Conservation (phyloP, 1,140 invertebrate species). For the Hylaeus anthracinus region DNA sequence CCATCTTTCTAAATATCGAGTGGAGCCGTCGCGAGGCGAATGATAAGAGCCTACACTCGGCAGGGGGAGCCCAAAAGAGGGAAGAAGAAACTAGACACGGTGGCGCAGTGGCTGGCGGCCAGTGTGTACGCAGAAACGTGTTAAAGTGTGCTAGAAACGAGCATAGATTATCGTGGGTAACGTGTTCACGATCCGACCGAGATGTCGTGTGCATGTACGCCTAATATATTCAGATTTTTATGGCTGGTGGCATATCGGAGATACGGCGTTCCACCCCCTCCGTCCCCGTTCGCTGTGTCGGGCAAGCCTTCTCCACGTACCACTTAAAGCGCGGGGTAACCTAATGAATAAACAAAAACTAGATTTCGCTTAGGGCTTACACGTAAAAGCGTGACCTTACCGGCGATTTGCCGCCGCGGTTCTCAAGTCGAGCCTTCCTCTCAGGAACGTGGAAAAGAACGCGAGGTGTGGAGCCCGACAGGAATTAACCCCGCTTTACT, state of each 20-base stretch:
- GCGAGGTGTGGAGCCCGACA: too few relatives aligned
- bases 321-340: slow-evolving; percentile 74
- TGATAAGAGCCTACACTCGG: neutral
- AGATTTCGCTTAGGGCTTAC: slow-evolving; percentile 77
- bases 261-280: slow-evolving; percentile 71
- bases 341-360: slow-evolving; percentile 81
- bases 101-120: slow-evolving; percentile 20
- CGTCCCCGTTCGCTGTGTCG: slow-evolving; percentile 29
- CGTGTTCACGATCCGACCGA: slow-evolving; percentile 73
- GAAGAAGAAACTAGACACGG: neutral
- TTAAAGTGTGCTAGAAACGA: slow-evolving; percentile 66
- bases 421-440: slow-evolving; percentile 54
- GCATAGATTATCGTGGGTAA: slow-evolving; percentile 71
- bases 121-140: slow-evolving; percentile 57
- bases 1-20: too few relatives aligned
- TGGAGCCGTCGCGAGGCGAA: too few relatives aligned
- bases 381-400: slow-evolving; percentile 80
- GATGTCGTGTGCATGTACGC: slow-evolving; percentile 74
- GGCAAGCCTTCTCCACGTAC: slow-evolving; percentile 66
- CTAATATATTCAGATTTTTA: slow-evolving; percentile 82
- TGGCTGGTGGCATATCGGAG: slow-evolving; percentile 79
- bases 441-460: neutral
- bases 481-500: slow-evolving; percentile 3
- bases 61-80: neutral
- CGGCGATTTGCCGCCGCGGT: slow-evolving; percentile 67